phyloP scores from a whole-genome alignment of 2,113 vertebrate genomes.

The Neopipo cinnamomea region DNA sequence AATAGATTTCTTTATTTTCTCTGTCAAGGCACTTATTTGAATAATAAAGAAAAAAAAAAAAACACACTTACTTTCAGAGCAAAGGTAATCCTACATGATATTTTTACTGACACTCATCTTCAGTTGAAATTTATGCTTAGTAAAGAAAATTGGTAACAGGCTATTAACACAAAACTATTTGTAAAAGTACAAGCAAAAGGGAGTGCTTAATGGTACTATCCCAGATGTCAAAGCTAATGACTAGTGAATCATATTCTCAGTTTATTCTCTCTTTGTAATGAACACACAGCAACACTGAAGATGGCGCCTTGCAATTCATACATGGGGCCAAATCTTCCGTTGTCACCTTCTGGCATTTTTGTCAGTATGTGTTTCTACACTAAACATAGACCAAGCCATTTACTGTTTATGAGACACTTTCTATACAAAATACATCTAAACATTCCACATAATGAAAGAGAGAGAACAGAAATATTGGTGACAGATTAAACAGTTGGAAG shows the following conservation, averaged over 20 bases:
- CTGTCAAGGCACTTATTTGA: neutral
- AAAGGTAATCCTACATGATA: neutral
- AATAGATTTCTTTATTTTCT: slow-evolving; percentile 23
- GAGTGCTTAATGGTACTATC: neutral
- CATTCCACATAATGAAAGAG: neutral
- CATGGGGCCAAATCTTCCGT: neutral
- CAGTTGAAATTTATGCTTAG: neutral
- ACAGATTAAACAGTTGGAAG: neutral
- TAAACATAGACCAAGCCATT: neutral
- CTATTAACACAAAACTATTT: neutral
- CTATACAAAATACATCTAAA: neutral
- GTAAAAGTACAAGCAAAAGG: neutral
- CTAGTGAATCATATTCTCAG: neutral
- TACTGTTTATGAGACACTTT: neutral
- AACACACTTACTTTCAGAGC: neutral
- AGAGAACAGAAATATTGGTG: neutral
- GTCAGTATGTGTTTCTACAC: neutral
- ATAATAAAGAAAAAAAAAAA: slow-evolving; percentile 10
- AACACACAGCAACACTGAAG: neutral
- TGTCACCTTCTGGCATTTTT: neutral
- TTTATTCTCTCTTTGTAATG: neutral
- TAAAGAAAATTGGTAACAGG: neutral
- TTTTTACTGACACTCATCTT: neutral
- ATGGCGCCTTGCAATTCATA: neutral
- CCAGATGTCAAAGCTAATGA: neutral